A percentile compares a stretch with the other conserved stretches of the same genome.
These are phyloP conservation scores for Dryocosmus kuriphilus DNA, from an alignment of 2,888 invertebrate genomes.

Conservation along the genomic window DNA sequence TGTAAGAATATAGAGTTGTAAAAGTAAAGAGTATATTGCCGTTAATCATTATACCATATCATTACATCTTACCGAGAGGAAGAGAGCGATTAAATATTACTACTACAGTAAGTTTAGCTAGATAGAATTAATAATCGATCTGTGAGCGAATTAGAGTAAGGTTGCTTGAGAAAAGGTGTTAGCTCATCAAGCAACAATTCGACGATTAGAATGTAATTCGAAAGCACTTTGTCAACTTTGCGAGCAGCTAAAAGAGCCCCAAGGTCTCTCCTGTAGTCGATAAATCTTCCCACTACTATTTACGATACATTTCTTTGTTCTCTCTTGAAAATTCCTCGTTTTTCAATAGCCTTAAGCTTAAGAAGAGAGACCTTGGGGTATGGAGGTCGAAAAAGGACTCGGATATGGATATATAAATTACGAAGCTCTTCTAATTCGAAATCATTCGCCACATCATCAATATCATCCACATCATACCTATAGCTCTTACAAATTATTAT, in stretches of 20 bases:
- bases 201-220: slow-evolving; percentile 25
- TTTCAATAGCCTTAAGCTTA: slow-evolving; percentile 23
- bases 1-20: slow-evolving; percentile 38
- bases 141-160: slow-evolving; percentile 45
- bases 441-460: too few species aligned
- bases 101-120: slow-evolving; percentile 55
- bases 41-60: slow-evolving; percentile 71
- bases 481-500: neutral
- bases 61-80: slow-evolving; percentile 59
- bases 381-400: neutral
- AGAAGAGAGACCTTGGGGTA: slow-evolving; percentile 30
- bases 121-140: slow-evolving; percentile 45
- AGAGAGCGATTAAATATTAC: slow-evolving; percentile 58
- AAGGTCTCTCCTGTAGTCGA: slow-evolving; percentile 43
- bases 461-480: slow-evolving; percentile 6
- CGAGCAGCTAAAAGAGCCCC: slow-evolving; percentile 49
- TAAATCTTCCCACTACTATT: slow-evolving; percentile 37
- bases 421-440: neutral
- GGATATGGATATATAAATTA: slow-evolving; percentile 41
- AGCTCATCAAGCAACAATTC: slow-evolving; percentile 9
- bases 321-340: slow-evolving; percentile 19
- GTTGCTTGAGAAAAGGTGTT: slow-evolving; percentile 37
- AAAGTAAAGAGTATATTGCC: slow-evolving; percentile 54
- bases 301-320: slow-evolving; percentile 31
- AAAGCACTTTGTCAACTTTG: slow-evolving; percentile 6